These are phyloP conservation scores for Uria aalge DNA, from an alignment of 2,113 vertebrate genomes.

Conservation along the genomic window DNA sequence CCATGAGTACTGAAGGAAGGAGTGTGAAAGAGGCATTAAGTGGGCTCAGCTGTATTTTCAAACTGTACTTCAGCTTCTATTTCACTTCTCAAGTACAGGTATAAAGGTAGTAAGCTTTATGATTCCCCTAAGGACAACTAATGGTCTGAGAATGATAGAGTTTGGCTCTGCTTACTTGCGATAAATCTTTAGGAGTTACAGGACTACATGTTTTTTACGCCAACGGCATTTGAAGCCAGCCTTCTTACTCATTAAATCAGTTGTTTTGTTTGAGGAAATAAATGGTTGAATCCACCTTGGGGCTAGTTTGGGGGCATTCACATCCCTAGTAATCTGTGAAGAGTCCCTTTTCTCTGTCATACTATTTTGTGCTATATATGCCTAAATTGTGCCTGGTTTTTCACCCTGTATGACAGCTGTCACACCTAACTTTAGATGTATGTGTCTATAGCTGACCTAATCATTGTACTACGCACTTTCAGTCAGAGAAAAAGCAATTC, in stretches of 20 bases:
- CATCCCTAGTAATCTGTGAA: background rate
- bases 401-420: background rate
- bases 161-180: constrained; percentile 7
- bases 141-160: background rate
- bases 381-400: background rate
- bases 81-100: constrained; percentile 20
- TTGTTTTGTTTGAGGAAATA: constrained; percentile 44
- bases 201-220: background rate
- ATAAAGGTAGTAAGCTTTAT: constrained; percentile 34
- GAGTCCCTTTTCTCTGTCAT: background rate
- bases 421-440: background rate
- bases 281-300: constrained; percentile 34
- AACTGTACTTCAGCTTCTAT: constrained; percentile 8
- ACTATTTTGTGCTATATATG: background rate
- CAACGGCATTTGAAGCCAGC: background rate
- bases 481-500: background rate
- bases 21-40: background rate
- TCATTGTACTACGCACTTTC: background rate
- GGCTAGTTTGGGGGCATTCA: constrained; percentile 1
- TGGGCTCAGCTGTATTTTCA: constrained; percentile 7
- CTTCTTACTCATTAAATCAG: constrained; percentile 20
- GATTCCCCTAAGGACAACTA: constrained; percentile 21
- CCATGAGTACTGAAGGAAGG: background rate
- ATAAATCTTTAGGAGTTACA: constrained; percentile 28
- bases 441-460: background rate